Evolutionary conservation across 2,888 invertebrate genomes (phyloP).

Genomic region (Epinotia brunnichana): DNA sequence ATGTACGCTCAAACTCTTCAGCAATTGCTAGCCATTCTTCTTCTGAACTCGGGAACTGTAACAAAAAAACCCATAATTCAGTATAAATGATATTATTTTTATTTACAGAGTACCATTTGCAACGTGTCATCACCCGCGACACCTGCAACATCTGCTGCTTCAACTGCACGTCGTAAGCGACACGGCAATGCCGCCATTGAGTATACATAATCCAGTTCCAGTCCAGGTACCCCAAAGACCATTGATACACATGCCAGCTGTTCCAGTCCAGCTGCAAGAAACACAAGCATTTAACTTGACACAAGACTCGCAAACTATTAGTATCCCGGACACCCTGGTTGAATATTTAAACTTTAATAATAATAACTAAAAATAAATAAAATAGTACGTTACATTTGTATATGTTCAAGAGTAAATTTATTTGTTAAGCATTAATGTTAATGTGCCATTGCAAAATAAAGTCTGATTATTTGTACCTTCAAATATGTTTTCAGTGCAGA

Average conservation of each 20-base stretch:
- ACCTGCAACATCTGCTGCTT: no score
- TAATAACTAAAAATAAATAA: slow-evolving; percentile 38
- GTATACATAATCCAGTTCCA: slow-evolving; percentile 42
- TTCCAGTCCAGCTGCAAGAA: slow-evolving; percentile 44
- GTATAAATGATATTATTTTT: no score
- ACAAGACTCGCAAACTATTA: slow-evolving; percentile 43
- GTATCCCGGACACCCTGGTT: slow-evolving; percentile 41
- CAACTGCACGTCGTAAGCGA: no score
- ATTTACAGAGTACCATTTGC: no score
- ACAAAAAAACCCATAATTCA: slow-evolving; percentile 32
- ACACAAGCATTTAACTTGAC: slow-evolving; percentile 44
- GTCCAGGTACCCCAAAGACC: slow-evolving; percentile 39
- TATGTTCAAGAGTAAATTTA: slow-evolving; percentile 44
- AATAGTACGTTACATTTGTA: slow-evolving; percentile 33
- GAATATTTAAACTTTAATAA: slow-evolving; percentile 44
- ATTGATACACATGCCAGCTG: slow-evolving; percentile 26
- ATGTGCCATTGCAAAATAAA: slow-evolving; percentile 37
- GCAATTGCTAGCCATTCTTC: no score
- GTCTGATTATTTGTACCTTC: slow-evolving; percentile 42
- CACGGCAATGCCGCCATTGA: background rate
- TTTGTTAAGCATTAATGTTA: slow-evolving; percentile 44
- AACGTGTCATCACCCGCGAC: no score
- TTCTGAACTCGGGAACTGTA: slow-evolving; percentile 43
- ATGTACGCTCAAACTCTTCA: background rate
- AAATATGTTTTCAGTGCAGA: slow-evolving; percentile 31